Percentiles rank a stretch among this genome's conserved stretches.
Evolutionary conservation across 1,140 invertebrate genomes (phyloP).

Genomic region (Lysiphlebus fabarum): DNA sequence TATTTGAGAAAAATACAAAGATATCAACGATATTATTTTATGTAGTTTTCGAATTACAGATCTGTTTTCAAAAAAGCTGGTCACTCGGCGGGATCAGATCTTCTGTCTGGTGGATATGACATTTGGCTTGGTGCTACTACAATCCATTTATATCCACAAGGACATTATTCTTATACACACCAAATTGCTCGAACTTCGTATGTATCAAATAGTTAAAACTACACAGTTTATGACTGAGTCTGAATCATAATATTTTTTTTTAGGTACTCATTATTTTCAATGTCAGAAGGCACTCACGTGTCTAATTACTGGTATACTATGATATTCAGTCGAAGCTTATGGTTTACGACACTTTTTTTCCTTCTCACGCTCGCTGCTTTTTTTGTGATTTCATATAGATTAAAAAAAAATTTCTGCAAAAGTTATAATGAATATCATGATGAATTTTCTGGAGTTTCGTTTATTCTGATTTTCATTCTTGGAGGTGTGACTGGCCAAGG

Average conservation of each 20-base stretch:
- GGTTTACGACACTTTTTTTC: constrained; percentile 17
- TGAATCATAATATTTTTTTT: constrained; percentile 1
- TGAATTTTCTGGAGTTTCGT: constrained; percentile 29
- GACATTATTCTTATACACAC: background rate
- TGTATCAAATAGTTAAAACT: background rate
- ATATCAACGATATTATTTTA: no score
- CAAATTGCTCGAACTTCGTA: background rate
- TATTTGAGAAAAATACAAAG: no score
- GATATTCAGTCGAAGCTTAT: constrained; percentile 31
- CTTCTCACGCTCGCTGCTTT: constrained; percentile 9
- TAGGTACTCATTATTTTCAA: constrained; percentile 33
- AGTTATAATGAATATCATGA: constrained; percentile 22
- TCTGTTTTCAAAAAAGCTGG: background rate
- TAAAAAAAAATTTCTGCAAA: constrained; percentile 26
- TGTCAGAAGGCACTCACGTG: constrained; percentile 27
- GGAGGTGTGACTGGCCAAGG: constrained; percentile 33
- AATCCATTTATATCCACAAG: background rate
- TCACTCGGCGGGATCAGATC: background rate
- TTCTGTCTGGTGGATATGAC: background rate
- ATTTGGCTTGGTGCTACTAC: background rate
- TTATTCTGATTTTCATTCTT: constrained; percentile 32
- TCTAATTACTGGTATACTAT: constrained; percentile 33
- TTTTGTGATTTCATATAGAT: constrained; percentile 21
- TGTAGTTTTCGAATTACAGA: background rate
- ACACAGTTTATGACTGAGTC: background rate